Conservation (phyloP, 2,113 vertebrate genomes). For the Callionymus lyra region DNA sequence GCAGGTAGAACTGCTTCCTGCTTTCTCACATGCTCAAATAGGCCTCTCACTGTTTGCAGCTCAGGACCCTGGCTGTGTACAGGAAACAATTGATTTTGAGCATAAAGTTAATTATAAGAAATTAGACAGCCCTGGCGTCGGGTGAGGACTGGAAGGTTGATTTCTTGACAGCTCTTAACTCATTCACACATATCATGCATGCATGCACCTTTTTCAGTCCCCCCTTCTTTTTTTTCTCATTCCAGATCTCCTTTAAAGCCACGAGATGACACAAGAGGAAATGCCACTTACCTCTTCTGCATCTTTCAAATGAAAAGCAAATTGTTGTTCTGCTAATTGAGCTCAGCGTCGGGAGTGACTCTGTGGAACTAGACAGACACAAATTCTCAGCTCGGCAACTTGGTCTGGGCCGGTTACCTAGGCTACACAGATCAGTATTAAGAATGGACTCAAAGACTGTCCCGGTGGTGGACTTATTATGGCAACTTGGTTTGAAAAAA, state of each 20-base stretch:
- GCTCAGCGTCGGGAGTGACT: slow-evolving; percentile 31
- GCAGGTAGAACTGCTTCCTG: slow-evolving; percentile 76
- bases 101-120: slow-evolving; percentile 73
- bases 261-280: too few relatives aligned
- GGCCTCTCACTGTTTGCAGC: slow-evolving; percentile 67
- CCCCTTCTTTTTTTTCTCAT: not conserved
- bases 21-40: slow-evolving; percentile 72
- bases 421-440: slow-evolving; percentile 89
- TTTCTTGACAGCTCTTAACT: slow-evolving; percentile 53
- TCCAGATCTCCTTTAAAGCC: too few relatives aligned
- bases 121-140: slow-evolving; percentile 58
- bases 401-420: slow-evolving; percentile 79
- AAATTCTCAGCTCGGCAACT: slow-evolving; percentile 64
- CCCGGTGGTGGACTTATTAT: slow-evolving; percentile 95
- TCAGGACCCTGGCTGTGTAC: slow-evolving; percentile 68
- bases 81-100: slow-evolving; percentile 78
- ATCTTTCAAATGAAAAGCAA: too few relatives aligned
- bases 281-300: too few relatives aligned
- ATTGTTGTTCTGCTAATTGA: slow-evolving; percentile 4
- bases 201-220: slow-evolving; percentile 5
- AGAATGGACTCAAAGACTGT: slow-evolving; percentile 88
- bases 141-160: slow-evolving; percentile 40
- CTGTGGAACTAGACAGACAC: slow-evolving; percentile 27
- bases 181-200: slow-evolving; percentile 34
- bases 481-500: slow-evolving; percentile 22